phyloP scores from a whole-genome alignment of 1,140 invertebrate genomes.

The Rhopalosiphum maidis region DNA sequence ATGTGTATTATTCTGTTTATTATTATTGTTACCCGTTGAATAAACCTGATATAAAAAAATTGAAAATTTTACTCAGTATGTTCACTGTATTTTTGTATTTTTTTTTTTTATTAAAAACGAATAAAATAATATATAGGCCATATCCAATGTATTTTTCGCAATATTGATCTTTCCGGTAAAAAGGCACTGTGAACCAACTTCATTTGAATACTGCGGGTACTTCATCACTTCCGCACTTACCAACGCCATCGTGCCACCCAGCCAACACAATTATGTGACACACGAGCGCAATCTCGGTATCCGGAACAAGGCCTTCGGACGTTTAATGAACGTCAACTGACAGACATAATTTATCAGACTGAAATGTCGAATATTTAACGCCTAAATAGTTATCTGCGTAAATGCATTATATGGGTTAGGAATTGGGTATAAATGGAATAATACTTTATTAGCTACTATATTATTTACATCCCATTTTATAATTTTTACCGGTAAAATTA shows the following conservation, averaged over 20 bases:
- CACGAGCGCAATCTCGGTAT: slow-evolving; percentile 19
- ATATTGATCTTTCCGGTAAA: slow-evolving; percentile 32
- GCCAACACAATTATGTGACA: slow-evolving; percentile 1
- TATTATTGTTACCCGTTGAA: background rate
- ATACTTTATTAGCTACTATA: background rate
- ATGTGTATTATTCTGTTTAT: background rate
- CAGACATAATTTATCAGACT: slow-evolving; percentile 34
- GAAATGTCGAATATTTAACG: background rate
- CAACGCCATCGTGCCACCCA: background rate
- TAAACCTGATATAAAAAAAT: background rate
- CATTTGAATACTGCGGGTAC: slow-evolving; percentile 14
- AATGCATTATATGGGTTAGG: background rate
- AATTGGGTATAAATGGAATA: background rate
- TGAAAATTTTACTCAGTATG: background rate
- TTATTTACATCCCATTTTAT: background rate
- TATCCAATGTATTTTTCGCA: background rate
- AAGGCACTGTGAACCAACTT: background rate
- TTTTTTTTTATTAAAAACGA: background rate
- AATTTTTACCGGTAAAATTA: background rate
- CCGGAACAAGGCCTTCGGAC: slow-evolving; percentile 1
- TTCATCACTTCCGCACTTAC: slow-evolving; percentile 19
- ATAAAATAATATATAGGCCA: slow-evolving; percentile 15
- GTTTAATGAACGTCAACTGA: slow-evolving; percentile 10
- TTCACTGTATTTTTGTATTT: background rate
- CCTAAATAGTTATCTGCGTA: background rate